Percentiles rank a stretch among this genome's conserved stretches.
These are phyloP conservation scores for Paratrypauchen microcephalus DNA, from an alignment of 2,797 vertebrate genomes.

Conservation along the genomic window DNA sequence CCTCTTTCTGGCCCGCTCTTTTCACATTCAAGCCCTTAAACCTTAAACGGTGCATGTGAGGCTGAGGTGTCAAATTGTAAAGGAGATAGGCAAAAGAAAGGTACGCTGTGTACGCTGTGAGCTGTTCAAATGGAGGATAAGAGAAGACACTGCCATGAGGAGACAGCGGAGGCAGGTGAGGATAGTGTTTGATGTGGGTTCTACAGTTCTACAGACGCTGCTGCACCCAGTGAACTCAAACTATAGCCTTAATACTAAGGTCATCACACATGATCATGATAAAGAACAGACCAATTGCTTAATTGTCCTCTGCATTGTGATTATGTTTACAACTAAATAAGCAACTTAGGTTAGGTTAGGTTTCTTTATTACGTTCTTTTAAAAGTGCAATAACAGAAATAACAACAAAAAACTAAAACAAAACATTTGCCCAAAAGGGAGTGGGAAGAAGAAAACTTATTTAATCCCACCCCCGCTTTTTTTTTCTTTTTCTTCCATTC, in stretches of 20 bases:
- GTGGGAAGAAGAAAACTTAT: too few relatives aligned
- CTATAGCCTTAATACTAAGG: constrained; percentile 14
- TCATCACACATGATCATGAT: not conserved
- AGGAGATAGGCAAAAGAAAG: constrained; percentile 30
- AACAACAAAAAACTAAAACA: too few relatives aligned
- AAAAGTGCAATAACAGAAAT: too few relatives aligned
- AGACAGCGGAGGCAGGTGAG: constrained; percentile 41
- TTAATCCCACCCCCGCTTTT: too few relatives aligned
- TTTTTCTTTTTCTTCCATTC: too few relatives aligned
- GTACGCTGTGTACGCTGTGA: constrained; percentile 33
- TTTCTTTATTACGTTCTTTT: too few relatives aligned
- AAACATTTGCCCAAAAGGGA: too few relatives aligned
- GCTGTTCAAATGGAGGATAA: constrained; percentile 18
- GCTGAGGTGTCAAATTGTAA: constrained; percentile 28
- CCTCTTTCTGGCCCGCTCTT: constrained; percentile 16
- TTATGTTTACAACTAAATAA: too few relatives aligned
- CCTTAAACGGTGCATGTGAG: constrained; percentile 42
- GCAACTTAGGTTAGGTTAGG: too few relatives aligned
- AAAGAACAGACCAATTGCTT: not conserved
- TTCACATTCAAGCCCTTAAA: constrained; percentile 48
- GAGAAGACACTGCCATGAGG: constrained; percentile 19
- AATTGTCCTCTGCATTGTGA: too few relatives aligned
- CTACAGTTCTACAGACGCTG: constrained; percentile 26
- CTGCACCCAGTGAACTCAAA: constrained; percentile 56
- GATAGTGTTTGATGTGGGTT: constrained; percentile 70